Percentiles rank a stretch among this genome's conserved stretches.
Conservation (phyloP, 2,888 invertebrate species). For the Nomada lathburiana region DNA sequence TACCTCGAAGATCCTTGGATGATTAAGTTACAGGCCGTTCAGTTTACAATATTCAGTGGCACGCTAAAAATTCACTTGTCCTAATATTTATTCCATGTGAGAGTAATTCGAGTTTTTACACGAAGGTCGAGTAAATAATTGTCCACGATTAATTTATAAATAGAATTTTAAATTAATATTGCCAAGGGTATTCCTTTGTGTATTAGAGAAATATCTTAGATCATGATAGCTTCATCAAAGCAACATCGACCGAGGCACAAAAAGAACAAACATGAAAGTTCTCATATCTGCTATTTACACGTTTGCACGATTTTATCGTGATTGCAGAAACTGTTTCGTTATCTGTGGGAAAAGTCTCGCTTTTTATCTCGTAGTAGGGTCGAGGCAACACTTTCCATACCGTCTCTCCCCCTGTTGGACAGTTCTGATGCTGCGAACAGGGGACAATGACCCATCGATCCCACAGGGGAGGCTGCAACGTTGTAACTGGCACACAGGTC, state of each 20-base stretch:
- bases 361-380: neutral
- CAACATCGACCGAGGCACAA: constrained; percentile 29
- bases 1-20: no score
- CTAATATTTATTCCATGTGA: no score
- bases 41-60: no score
- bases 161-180: no score
- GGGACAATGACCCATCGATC: constrained; percentile 71
- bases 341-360: constrained; percentile 12
- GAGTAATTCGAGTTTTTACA: no score
- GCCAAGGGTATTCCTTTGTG: neutral
- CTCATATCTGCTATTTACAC: constrained; percentile 15
- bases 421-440: constrained; percentile 42
- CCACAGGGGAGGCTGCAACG: constrained; percentile 55
- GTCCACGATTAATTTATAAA: no score
- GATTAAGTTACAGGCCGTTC: no score
- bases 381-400: constrained; percentile 25
- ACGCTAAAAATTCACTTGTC: no score
- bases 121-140: no score
- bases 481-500: constrained; percentile 51
- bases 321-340: constrained; percentile 30
- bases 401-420: constrained; percentile 14
- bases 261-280: constrained; percentile 28
- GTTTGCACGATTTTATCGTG: constrained; percentile 11
- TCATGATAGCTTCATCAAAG: neutral
- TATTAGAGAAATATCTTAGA: constrained; percentile 20